Evolutionary conservation across 2,888 invertebrate genomes (phyloP), one percentile per base, ranked within the genome.

Genomic region (Athripsodes cinereus): DNA sequence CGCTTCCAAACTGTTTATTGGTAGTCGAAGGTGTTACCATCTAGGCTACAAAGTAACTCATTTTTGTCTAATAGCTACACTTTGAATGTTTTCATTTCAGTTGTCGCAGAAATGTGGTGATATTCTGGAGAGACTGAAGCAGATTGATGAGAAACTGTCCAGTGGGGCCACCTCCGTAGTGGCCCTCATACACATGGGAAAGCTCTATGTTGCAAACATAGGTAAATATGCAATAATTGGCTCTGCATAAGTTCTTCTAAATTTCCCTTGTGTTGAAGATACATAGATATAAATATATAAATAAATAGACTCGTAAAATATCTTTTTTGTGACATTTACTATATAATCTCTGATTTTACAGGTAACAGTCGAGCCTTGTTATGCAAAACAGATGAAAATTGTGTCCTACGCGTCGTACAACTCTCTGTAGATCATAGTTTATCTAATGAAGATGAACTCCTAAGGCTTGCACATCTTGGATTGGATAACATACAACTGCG

Each of bases 131-230:
- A 83, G 86, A 59, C 74, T 93, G 2, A 88, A 90, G 68, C 79
- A 82, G 61, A 80, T 93, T 0, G 90, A 92, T 67, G 81, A 82
- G 55, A 88, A 91, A 67, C 76, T 95, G 0, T 87, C 89, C 0
- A 86, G 90, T 1, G 94, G 94, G 0, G 87, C 90, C 0, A 89
- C 92, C 0, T 91, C 90, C 0, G 88, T 91, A 0, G 83, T 95
- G 3, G 90, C 90, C 0, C 72, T 96, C 0, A 85, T 93, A 5
- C 85, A 87, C 64, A 83, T 85, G 58, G 83, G 86, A 62, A 88
- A 87, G 69, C 72, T 96, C 13, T 95, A 87, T 69, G 89, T 95
- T 0, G 92, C 93, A 0, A 95, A 95, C 73, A 89, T 94, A 5
- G 94, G 94, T 1, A 74, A 72, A 22, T 66, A 46, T 8, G 11